Evolutionary conservation across 2,113 vertebrate species (phyloP).

Genomic region (Varanus salvator): DNA sequence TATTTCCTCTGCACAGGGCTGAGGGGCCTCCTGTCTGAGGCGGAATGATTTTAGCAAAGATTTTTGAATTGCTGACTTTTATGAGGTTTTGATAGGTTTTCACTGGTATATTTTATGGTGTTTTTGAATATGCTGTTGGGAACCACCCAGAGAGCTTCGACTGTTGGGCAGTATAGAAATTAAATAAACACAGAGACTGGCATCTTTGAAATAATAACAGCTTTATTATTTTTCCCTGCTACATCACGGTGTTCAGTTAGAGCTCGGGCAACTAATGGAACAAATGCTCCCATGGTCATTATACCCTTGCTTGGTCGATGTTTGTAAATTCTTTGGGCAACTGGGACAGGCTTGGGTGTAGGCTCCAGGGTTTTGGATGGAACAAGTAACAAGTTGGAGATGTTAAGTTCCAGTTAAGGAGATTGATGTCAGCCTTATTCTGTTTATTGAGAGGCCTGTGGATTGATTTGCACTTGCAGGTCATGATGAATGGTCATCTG

Average conservation of each 20-base stretch:
- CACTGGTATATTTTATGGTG: too few species aligned
- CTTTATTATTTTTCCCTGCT: slow-evolving; percentile 56
- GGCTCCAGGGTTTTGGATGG: slow-evolving; percentile 69
- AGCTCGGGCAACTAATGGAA: slow-evolving; percentile 64
- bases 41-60: too few species aligned
- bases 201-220: not conserved
- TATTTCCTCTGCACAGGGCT: too few species aligned
- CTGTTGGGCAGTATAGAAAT: too few species aligned
- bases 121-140: too few species aligned
- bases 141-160: too few species aligned
- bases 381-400: slow-evolving; percentile 68
- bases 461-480: slow-evolving; percentile 58
- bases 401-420: slow-evolving; percentile 79
- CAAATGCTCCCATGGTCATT: slow-evolving; percentile 61
- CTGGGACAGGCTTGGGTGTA: slow-evolving; percentile 70
- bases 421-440: slow-evolving; percentile 68
- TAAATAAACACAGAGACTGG: too few species aligned
- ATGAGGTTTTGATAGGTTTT: too few species aligned
- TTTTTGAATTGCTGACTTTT: too few species aligned
- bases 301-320: slow-evolving; percentile 72
- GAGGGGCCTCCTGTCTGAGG: too few species aligned
- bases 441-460: slow-evolving; percentile 65
- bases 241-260: slow-evolving; percentile 64
- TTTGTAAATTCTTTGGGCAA: slow-evolving; percentile 67
- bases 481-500: slow-evolving; percentile 61